phyloP scores from a whole-genome alignment of 2,797 vertebrate species.

The Rachycentron canadum region DNA sequence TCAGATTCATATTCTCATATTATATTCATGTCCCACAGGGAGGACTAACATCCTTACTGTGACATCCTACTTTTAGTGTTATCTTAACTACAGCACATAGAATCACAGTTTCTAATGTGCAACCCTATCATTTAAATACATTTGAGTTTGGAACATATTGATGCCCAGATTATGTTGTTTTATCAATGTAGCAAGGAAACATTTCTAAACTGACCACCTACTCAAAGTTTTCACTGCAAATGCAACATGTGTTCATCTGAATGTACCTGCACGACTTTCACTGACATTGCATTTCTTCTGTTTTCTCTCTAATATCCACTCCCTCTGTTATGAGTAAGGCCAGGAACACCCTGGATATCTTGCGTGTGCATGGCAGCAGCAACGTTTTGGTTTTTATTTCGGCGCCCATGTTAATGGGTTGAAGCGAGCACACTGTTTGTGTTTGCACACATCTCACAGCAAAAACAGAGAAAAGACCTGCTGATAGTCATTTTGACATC shows the following conservation, averaged over 20 bases:
- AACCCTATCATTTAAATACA: not conserved
- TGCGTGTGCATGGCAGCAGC: no score
- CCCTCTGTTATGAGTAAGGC: not conserved
- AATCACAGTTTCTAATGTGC: not conserved
- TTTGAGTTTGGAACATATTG: not conserved
- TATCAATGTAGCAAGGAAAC: no score
- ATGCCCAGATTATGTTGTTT: not conserved
- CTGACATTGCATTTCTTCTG: not conserved
- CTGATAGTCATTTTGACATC: no score
- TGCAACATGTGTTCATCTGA: not conserved
- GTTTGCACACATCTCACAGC: no score
- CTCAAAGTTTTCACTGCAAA: no score
- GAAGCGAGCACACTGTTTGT: no score
- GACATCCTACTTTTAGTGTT: not conserved
- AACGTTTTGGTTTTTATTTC: no score
- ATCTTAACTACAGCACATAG: not conserved
- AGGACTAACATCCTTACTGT: not conserved
- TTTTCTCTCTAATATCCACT: not conserved
- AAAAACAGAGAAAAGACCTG: no score
- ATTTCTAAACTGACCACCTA: not conserved
- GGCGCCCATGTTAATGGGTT: no score
- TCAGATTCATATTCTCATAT: not conserved
- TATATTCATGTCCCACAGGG: not conserved
- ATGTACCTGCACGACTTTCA: not conserved
- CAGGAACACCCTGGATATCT: no score